These are phyloP conservation scores for Thymelicus acteon DNA, from an alignment of 2,888 invertebrate species.

Conservation along the genomic window DNA sequence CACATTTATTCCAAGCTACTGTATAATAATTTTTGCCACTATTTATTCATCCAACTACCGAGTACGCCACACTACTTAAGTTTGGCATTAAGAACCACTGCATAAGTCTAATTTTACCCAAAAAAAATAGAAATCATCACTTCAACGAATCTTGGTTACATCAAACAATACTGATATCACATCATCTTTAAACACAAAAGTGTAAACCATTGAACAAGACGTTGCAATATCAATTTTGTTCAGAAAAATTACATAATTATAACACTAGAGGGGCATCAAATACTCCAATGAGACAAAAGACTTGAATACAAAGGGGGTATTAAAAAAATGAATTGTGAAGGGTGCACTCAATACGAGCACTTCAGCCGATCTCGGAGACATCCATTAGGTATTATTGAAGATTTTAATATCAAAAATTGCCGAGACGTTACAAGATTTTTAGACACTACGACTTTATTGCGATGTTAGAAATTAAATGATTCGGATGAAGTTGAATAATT, in stretches of 20 bases:
- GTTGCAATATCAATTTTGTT: slow-evolving; percentile 50
- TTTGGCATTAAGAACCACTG: too few species aligned
- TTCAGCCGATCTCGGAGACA: slow-evolving; percentile 69
- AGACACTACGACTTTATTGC: slow-evolving; percentile 86
- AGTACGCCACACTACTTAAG: too few species aligned
- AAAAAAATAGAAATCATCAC: too few species aligned
- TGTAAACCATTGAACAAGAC: slow-evolving; percentile 45
- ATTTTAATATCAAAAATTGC: slow-evolving; percentile 85
- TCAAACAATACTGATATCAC: not conserved
- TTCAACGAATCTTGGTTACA: not conserved
- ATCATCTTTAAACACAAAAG: slow-evolving; percentile 1
- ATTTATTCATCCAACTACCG: too few species aligned
- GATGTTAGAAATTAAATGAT: slow-evolving; percentile 81
- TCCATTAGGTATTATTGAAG: slow-evolving; percentile 85
- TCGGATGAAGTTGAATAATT: too few species aligned
- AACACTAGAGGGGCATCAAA: slow-evolving; percentile 70
- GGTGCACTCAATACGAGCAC: slow-evolving; percentile 73
- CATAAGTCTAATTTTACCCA: too few species aligned
- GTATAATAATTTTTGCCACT: too few species aligned
- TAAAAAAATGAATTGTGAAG: slow-evolving; percentile 66
- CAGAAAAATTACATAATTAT: slow-evolving; percentile 67
- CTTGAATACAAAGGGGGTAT: slow-evolving; percentile 66
- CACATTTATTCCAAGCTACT: too few species aligned
- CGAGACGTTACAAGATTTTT: slow-evolving; percentile 49
- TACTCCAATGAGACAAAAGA: slow-evolving; percentile 71